These are phyloP conservation scores for Dinocampus coccinellae DNA, from an alignment of 2,888 invertebrate species.

Conservation along the genomic window DNA sequence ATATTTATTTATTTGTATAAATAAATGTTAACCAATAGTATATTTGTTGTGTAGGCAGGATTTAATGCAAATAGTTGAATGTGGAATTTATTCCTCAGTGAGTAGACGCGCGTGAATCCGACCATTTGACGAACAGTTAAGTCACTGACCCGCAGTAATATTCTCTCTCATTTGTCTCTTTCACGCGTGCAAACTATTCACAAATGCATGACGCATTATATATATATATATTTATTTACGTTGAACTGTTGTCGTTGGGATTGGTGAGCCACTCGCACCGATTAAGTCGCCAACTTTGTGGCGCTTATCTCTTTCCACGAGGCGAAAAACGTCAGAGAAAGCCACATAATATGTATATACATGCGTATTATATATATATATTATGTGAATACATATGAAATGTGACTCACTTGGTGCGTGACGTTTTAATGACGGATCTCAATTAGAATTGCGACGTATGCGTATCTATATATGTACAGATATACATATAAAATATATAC, in stretches of 20 bases:
- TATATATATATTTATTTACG: neutral
- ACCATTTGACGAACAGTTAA: constrained; percentile 55
- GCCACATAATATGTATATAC: neutral
- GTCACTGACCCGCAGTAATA: constrained; percentile 54
- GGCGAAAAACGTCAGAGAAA: neutral
- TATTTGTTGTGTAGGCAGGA: neutral
- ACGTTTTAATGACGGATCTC: constrained; percentile 37
- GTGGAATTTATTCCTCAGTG: constrained; percentile 41
- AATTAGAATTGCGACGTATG: constrained; percentile 27
- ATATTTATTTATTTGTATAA: constrained; percentile 1
- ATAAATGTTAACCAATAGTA: neutral
- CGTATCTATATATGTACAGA: neutral
- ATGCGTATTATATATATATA: neutral
- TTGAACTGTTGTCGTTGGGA: constrained; percentile 6
- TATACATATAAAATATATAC: neutral
- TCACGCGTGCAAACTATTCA: constrained; percentile 31
- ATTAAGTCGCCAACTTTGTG: constrained; percentile 40
- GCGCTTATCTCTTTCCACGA: constrained; percentile 44
- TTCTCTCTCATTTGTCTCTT: constrained; percentile 45
- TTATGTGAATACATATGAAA: neutral
- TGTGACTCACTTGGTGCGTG: constrained; percentile 13
- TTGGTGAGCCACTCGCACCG: constrained; percentile 13
- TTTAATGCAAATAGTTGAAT: constrained; percentile 4
- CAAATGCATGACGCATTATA: neutral
- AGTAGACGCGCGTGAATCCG: constrained; percentile 53